A percentile compares a stretch with the other conserved stretches of the same genome.
These are phyloP conservation scores for Nansenia antarctica DNA, from an alignment of 2,113 vertebrate genomes.

Conservation along the genomic window DNA sequence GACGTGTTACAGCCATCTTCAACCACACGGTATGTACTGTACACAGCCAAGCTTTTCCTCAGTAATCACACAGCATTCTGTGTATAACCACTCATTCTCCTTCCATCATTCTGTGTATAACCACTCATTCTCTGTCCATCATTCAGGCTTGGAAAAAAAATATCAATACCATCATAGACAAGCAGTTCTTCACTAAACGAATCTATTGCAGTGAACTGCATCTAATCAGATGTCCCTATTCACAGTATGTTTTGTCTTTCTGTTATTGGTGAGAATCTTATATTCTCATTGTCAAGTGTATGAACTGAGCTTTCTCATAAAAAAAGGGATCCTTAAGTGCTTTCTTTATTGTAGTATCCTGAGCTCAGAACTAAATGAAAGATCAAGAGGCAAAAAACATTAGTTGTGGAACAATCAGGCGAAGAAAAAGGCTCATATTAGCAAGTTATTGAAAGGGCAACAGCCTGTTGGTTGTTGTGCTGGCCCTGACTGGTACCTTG, in stretches of 20 bases:
- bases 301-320: neutral
- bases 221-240: neutral
- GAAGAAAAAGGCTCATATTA: neutral
- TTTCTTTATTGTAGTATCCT: neutral
- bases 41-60: slow-evolving; percentile 17
- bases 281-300: neutral
- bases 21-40: neutral
- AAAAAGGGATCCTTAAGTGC: neutral
- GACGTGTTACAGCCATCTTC: neutral
- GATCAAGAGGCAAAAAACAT: neutral
- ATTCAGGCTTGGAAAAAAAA: slow-evolving; percentile 11
- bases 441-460: neutral
- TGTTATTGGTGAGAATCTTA: neutral
- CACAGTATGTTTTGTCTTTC: neutral
- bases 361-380: no score
- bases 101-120: slow-evolving; percentile 4
- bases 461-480: neutral
- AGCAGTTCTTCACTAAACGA: slow-evolving; percentile 12
- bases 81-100: slow-evolving; percentile 27
- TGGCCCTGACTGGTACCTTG: neutral
- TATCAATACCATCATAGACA: slow-evolving; percentile 25
- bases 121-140: slow-evolving; percentile 22
- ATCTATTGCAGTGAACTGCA: slow-evolving; percentile 29
- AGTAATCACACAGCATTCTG: neutral
- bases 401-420: neutral